phyloP scores from a whole-genome alignment of 2,888 invertebrate genomes.

The Osedax frankpressi region DNA sequence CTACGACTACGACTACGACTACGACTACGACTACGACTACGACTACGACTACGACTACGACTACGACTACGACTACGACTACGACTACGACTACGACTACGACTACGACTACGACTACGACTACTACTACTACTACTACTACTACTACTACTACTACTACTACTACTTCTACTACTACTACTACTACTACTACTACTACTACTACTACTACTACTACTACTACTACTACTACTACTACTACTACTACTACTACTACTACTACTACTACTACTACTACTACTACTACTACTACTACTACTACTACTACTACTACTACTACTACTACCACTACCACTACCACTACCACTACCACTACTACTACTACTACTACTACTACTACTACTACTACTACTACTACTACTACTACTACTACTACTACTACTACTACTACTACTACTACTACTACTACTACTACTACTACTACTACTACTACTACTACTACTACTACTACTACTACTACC shows the following conservation, averaged over 20 bases:
- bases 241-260: slow-evolving; percentile 11
- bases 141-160: slow-evolving; percentile 12
- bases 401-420: slow-evolving; percentile 10
- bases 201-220: slow-evolving; percentile 11
- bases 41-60: slow-evolving; percentile 5
- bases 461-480: slow-evolving; percentile 11
- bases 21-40: slow-evolving; percentile 5
- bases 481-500: slow-evolving; percentile 10
- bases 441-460: background rate
- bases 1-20: slow-evolving; percentile 4
- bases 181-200: slow-evolving; percentile 12
- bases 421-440: background rate
- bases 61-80: slow-evolving; percentile 7
- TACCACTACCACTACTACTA: slow-evolving; percentile 12
- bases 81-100: slow-evolving; percentile 2
- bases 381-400: slow-evolving; percentile 10
- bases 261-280: slow-evolving; percentile 12
- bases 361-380: slow-evolving; percentile 11
- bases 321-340: slow-evolving; percentile 9
- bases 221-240: slow-evolving; percentile 11
- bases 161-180: slow-evolving; percentile 8
- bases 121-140: slow-evolving; percentile 12
- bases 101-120: slow-evolving; percentile 1
- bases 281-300: slow-evolving; percentile 11
- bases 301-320: slow-evolving; percentile 12